Base-by-base conservation (phyloP, 2,113 vertebrate species). In the Strix uralensis region DNA sequence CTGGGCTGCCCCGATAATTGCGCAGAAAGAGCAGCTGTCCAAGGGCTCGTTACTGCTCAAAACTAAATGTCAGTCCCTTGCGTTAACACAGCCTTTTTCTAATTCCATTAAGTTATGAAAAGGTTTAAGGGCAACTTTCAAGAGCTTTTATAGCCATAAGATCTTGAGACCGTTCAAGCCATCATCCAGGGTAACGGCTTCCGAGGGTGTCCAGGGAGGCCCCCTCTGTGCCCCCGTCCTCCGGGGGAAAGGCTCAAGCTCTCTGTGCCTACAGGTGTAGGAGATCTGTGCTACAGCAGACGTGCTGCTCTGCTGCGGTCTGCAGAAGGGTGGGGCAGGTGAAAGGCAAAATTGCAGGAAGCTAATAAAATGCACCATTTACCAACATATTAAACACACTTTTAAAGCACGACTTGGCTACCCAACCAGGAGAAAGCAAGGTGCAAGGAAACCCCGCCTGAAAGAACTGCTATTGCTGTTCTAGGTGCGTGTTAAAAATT, bases 211-310 rank as follows among this genome's bases (percentile, higher is more conserved):
- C 6, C 0, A 6, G 47, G 29, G 30, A 5, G 72, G 36, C 11
- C 4, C 66, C 58, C 66, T 18, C 0, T 10, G 40, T 58, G 51
- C 7, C n/a, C 5, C 13, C 13, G 12, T 11, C 18, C 34, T 14
- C 42, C 49, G 2, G 38, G 71, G 42, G 63, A 13, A 2, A 1
- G 0, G 23, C 71, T 69, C 4, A 1, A 49, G 36, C 3, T 13
- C 8, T 11, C 63, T n/a, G 1, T 10, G 3, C 1, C 1, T 10
- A 3, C 5, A 22, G 32, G 58, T 7, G 4, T 2, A 13, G 30
- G 5, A 44, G 73, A 6, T 2, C 30, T 18, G 11, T 10, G 5
- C 22, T 7, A 2, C 29, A 10, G 75, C 61, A 26, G 22, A 0
- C 0, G 0, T 4, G 29, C 70, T 13, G 78, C 75, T 72, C 3